Conservation (phyloP, 2,113 vertebrate species). For the Urocynchramus pylzowi region DNA sequence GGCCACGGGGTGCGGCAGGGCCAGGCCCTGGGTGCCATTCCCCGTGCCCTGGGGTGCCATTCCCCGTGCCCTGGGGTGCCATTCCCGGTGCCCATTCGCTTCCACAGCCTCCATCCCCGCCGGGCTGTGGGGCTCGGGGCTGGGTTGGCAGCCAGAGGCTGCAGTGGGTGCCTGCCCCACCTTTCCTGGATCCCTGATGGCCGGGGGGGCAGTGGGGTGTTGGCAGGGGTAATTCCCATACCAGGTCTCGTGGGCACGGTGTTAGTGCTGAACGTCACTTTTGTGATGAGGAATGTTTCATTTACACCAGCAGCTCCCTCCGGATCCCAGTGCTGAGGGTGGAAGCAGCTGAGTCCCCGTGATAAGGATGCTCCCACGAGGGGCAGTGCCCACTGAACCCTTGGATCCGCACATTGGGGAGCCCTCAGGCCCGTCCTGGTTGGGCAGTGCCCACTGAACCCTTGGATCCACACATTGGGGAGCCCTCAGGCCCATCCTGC, state of each 20-base stretch:
- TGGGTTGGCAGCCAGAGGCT: neutral
- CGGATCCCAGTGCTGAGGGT: accelerated
- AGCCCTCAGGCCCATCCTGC: too few relatives aligned
- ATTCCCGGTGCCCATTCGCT: neutral
- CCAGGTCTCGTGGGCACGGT: accelerated
- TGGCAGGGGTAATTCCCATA: accelerated
- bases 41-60: slow-evolving; percentile 28
- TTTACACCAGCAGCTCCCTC: accelerated
- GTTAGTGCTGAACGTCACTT: accelerated
- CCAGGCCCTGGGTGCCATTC: too few relatives aligned
- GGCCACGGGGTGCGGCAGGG: neutral
- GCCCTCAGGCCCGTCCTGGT: accelerated
- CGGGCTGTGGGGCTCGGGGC: accelerated
- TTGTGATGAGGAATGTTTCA: accelerated
- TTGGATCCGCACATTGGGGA: accelerated
- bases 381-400: neutral
- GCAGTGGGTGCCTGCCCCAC: accelerated
- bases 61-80: neutral
- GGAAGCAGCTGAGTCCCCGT: accelerated
- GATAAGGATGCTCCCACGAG: accelerated
- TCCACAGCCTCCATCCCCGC: neutral
- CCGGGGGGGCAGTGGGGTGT: accelerated
- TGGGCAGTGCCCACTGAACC: too few relatives aligned
- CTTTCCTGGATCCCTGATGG: neutral
- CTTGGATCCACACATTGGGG: too few relatives aligned